phyloP scores from a whole-genome alignment of 2,113 vertebrate species.

The Sylvia atricapilla region DNA sequence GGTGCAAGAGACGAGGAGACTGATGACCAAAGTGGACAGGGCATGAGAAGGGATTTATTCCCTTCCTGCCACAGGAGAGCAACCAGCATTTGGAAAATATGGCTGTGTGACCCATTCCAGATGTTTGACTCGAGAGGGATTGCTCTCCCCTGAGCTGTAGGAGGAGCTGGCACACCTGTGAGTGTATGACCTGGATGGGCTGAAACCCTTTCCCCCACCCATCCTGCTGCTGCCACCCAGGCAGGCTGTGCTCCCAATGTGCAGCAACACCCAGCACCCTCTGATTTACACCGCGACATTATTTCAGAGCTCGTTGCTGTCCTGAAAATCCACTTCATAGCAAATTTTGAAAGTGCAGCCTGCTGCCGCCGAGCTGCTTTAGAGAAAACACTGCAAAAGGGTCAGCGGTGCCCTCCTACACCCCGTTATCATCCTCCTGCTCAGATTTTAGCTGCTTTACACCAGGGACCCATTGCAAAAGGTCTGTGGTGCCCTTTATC shows the following conservation, averaged over 20 bases:
- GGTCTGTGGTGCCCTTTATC: background rate
- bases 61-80: background rate
- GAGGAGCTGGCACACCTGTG: background rate
- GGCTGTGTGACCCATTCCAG: background rate
- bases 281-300: rapidly evolving
- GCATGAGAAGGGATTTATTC: background rate
- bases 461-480: background rate
- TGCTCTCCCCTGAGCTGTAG: background rate
- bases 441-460: background rate
- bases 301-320: background rate
- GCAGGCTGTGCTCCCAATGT: background rate
- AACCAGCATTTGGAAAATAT: background rate
- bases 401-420: background rate
- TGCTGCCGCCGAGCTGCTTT: rapidly evolving
- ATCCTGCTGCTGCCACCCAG: background rate
- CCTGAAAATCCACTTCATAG: background rate
- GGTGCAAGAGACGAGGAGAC: background rate
- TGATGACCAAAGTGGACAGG: too few species aligned
- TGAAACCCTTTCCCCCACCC: background rate
- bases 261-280: background rate
- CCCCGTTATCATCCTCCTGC: background rate
- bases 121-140: background rate
- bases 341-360: rapidly evolving
- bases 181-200: background rate
- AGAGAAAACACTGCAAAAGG: background rate